Base-by-base conservation (phyloP, 2,888 invertebrate genomes). In the Chymomyza fuscimana region DNA sequence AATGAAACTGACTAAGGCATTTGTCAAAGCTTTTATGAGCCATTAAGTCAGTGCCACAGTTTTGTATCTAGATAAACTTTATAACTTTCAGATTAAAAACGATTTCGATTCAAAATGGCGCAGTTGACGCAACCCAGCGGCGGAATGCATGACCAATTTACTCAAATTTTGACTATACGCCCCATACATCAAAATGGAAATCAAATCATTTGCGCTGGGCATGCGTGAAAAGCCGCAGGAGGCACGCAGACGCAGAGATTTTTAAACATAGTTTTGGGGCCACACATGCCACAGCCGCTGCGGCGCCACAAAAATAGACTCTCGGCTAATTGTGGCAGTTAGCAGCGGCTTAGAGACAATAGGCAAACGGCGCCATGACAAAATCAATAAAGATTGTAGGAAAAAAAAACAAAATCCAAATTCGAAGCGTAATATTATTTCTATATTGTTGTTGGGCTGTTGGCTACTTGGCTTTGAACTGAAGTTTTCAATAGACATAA, bases 151-250 rank as follows among this genome's bases (percentile, higher is more conserved):
- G 70, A 58, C 83, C 68, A 85, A 84, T 83, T 70, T 63, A 25
- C 2, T 60, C 29, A 58, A 58, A 58, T 58, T 58, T 58, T 15
- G 19, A 22, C 29, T 58, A 16, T 58, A 36, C 15, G 60, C 36
- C 25, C 59, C 60, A 60, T 60, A 70, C 29, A 77, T 61, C 54
- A 59, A 60, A 58, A 25, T 22, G 22, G 58, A 58, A 67, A 56
- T 22, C 19, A 71, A 76, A 80, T 72, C 32, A 74, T 80, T 85
- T 69, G 79, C 32, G 32, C 69, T 58, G 74, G 79, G 81, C 82
- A 82, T 85, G 83, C 85, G 82, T 83, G 81, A 82, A 85, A 81
- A 85, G 66, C 85, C 77, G 69, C 83, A 80, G 83, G 80, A 80
- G 84, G 81, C 80, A 25, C 32, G 25, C 60, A 60, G 60, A 9